A percentile compares a stretch with the other conserved stretches of the same genome.
Conservation (phyloP, 2,888 invertebrate species). For the Acanthosepion esculentum region DNA sequence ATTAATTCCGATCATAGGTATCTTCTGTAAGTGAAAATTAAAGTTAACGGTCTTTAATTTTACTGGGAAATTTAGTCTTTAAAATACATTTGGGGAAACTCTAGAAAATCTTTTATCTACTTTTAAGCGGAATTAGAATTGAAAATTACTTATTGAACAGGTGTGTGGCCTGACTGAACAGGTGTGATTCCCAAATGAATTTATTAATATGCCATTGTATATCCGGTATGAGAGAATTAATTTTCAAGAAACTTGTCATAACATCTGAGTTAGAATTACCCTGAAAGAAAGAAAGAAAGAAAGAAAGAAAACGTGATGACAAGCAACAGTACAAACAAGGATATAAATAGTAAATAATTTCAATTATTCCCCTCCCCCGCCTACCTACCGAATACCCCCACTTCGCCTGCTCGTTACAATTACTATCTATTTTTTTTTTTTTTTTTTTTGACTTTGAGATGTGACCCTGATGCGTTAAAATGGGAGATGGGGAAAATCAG, state of each 20-base stretch:
- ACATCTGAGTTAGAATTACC: not conserved
- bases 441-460: not conserved
- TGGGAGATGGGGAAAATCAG: not conserved
- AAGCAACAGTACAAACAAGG: not conserved
- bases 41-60: too few species aligned
- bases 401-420: not conserved
- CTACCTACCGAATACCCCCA: not conserved
- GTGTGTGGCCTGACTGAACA: not conserved
- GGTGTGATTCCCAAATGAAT: not conserved
- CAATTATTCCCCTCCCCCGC: not conserved
- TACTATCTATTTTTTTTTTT: too few species aligned
- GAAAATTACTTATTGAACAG: not conserved
- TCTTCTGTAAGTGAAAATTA: too few species aligned
- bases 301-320: not conserved
- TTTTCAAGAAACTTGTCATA: not conserved
- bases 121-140: too few species aligned
- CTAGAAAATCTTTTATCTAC: too few species aligned
- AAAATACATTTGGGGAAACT: too few species aligned
- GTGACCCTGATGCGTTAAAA: slow-evolving; percentile 33
- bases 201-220: not conserved
- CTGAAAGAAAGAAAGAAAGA: not conserved
- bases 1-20: too few species aligned
- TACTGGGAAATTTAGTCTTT: too few species aligned
- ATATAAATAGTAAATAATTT: slow-evolving; percentile 1
- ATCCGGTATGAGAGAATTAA: not conserved